Evolutionary conservation across 2,113 vertebrate species (phyloP).

Genomic region (Dicerorhinus sumatrensis): DNA sequence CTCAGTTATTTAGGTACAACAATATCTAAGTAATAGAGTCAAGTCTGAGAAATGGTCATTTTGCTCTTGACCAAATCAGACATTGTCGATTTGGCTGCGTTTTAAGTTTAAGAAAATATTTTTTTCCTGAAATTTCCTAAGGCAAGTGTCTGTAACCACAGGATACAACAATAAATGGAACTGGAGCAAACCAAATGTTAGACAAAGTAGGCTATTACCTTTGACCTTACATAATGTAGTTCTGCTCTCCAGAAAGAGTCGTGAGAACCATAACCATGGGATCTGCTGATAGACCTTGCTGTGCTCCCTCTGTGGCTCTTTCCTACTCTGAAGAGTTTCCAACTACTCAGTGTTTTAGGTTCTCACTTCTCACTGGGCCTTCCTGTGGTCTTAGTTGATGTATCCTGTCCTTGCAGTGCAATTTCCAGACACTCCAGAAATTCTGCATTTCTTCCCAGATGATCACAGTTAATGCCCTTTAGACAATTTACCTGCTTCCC

Average conservation of each 20-base stretch:
- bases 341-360: background rate
- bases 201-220: background rate
- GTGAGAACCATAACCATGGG: fast-evolving
- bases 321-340: background rate
- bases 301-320: fast-evolving
- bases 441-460: background rate
- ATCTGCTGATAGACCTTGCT: background rate
- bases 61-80: background rate
- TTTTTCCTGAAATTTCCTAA: background rate
- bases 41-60: background rate
- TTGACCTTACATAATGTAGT: background rate
- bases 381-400: background rate
- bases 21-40: background rate
- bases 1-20: background rate
- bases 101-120: background rate
- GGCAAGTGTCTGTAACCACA: background rate
- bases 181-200: background rate
- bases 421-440: background rate
- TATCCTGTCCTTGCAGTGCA: background rate
- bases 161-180: background rate
- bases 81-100: background rate
- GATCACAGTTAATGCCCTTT: background rate
- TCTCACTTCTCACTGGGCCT: background rate
- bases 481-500: background rate
- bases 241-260: background rate